These are phyloP conservation scores for Cantharis nigra DNA, from an alignment of 2,888 invertebrate species.

Conservation along the genomic window DNA sequence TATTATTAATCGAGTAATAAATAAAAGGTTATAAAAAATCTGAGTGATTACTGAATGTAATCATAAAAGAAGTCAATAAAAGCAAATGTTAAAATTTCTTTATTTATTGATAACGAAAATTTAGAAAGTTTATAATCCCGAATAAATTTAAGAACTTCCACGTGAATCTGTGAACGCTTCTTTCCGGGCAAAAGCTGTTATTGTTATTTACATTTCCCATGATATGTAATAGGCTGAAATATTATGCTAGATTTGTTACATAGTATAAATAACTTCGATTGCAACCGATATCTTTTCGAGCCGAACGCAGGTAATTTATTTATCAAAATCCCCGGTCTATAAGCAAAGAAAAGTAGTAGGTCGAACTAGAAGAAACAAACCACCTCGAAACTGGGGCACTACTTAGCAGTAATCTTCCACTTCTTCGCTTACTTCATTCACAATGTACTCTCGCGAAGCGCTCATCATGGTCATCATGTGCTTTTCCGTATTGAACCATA, in stretches of 20 bases:
- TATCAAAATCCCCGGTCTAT: slow-evolving; percentile 4
- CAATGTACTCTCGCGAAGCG: slow-evolving; percentile 14
- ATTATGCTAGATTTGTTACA: background rate
- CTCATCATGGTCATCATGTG: slow-evolving; percentile 6
- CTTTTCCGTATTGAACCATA: background rate
- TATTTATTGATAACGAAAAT: background rate
- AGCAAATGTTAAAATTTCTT: background rate
- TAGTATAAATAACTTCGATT: background rate
- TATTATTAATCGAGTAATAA: background rate
- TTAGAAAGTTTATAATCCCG: background rate
- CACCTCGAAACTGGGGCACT: slow-evolving; percentile 7
- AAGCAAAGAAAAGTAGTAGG: slow-evolving; percentile 11
- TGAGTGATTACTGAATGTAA: background rate
- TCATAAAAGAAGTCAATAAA: background rate
- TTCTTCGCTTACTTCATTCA: slow-evolving; percentile 8
- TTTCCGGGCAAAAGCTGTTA: background rate
- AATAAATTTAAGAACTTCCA: background rate
- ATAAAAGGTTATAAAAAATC: background rate
- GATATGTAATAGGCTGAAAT: background rate
- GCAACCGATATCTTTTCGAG: background rate
- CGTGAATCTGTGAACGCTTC: background rate
- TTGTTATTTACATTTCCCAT: background rate
- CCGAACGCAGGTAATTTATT: background rate
- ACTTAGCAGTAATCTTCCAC: background rate
- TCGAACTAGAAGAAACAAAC: slow-evolving; percentile 11